These are phyloP conservation scores for Chironomus riparius DNA, from an alignment of 2,888 invertebrate species.

Conservation along the genomic window DNA sequence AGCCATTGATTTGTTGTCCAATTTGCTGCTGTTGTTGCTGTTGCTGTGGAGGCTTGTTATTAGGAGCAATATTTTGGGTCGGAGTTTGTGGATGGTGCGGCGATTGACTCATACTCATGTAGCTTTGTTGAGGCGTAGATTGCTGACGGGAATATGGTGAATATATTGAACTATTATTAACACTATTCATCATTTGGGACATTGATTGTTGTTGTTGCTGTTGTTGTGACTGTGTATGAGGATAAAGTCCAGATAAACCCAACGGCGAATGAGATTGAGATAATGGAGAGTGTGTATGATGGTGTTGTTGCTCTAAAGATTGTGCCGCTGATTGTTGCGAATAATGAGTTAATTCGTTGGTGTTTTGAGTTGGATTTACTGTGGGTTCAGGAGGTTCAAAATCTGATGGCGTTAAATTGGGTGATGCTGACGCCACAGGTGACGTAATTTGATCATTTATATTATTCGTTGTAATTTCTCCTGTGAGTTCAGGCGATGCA, in stretches of 20 bases:
- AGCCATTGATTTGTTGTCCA: constrained; percentile 14
- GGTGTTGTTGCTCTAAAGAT: constrained; percentile 29
- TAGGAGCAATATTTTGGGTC: constrained; percentile 10
- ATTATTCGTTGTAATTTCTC: constrained; percentile 70
- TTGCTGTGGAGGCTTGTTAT: constrained; percentile 29
- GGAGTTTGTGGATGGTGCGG: constrained; percentile 29
- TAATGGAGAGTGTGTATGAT: constrained; percentile 13
- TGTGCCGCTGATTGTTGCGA: constrained; percentile 34
- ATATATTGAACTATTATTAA: constrained; percentile 12
- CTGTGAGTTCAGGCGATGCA: constrained; percentile 63
- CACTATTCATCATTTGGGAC: constrained; percentile 11
- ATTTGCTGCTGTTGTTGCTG: background rate
- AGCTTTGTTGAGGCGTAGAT: background rate
- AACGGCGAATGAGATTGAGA: constrained; percentile 19
- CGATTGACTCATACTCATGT: constrained; percentile 24
- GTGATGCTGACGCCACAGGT: constrained; percentile 55
- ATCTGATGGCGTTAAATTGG: constrained; percentile 60
- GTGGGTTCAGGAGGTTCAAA: constrained; percentile 54
- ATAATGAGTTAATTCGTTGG: constrained; percentile 40
- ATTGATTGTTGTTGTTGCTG: constrained; percentile 22
- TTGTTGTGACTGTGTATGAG: background rate
- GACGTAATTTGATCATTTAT: constrained; percentile 57
- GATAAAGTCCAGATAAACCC: constrained; percentile 20
- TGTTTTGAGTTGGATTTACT: constrained; percentile 33
- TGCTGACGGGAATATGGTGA: constrained; percentile 39